phyloP scores from a whole-genome alignment of 2,113 vertebrate genomes.

The Hydrochoerus hydrochaeris region DNA sequence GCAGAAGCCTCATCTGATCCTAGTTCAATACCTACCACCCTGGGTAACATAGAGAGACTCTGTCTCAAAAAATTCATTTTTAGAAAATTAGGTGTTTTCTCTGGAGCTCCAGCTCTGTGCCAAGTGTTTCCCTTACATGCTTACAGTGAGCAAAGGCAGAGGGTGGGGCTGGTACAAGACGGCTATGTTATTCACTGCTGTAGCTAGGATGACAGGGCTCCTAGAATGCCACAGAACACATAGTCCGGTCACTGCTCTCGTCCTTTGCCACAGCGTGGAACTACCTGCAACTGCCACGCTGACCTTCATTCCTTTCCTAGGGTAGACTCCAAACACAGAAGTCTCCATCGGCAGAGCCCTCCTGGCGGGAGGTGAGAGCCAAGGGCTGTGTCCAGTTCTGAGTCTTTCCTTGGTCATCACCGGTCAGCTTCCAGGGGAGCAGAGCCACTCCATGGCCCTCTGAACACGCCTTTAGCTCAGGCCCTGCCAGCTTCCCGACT shows the following conservation, averaged over 20 bases:
- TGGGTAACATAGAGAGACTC: neutral
- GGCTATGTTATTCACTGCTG: neutral
- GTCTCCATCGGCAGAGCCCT: neutral
- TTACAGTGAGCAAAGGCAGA: neutral
- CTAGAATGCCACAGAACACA: neutral
- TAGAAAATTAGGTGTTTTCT: neutral
- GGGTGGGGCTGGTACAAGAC: too few relatives aligned
- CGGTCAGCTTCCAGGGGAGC: neutral
- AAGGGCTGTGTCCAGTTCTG: too few relatives aligned
- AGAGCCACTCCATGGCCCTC: too few relatives aligned
- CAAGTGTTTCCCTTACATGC: neutral
- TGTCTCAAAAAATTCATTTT: neutral
- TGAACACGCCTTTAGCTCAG: too few relatives aligned
- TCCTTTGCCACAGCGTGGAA: neutral
- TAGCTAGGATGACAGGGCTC: neutral
- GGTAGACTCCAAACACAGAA: neutral
- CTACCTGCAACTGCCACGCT: neutral
- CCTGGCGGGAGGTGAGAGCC: neutral
- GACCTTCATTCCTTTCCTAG: neutral
- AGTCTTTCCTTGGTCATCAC: neutral
- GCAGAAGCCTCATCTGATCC: neutral
- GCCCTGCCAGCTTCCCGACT: too few relatives aligned
- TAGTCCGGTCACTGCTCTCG: neutral
- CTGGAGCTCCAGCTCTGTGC: too few relatives aligned
- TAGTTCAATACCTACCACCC: neutral